A percentile compares a stretch with the other conserved stretches of the same genome.
These are phyloP conservation scores for Poecilia velifera DNA, from an alignment of 2,797 vertebrate species.

Conservation along the genomic window DNA sequence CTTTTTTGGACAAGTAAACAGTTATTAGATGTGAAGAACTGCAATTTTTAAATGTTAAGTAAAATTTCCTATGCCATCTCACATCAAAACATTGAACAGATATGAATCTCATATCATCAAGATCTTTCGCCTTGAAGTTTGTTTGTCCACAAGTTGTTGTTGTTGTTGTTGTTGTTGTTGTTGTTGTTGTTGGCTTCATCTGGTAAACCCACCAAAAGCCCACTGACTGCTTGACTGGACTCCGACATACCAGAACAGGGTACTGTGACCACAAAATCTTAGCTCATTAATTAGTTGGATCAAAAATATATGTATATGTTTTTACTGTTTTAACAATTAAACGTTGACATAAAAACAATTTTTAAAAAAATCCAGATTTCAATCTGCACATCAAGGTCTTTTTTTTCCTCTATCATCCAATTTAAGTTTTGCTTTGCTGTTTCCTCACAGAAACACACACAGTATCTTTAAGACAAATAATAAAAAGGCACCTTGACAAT, in stretches of 20 bases:
- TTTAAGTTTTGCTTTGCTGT: conserved; percentile 3
- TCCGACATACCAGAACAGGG: not conserved
- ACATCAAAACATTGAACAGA: not conserved
- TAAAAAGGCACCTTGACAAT: conserved; percentile 12
- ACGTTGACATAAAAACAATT: not conserved
- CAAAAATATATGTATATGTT: not conserved
- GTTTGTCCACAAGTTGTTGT: no score
- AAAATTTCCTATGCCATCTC: not conserved
- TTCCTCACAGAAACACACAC: conserved; percentile 14
- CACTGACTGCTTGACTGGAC: not conserved
- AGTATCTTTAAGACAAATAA: conserved; percentile 2
- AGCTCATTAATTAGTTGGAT: not conserved
- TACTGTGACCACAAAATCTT: not conserved
- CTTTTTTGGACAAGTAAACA: not conserved
- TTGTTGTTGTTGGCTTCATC: not conserved
- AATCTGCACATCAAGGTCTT: conserved; percentile 2
- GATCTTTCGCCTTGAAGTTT: not conserved
- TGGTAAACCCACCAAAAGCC: not conserved
- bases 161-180: no score
- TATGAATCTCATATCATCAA: not conserved
- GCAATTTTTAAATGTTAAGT: not conserved
- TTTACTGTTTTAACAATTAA: not conserved
- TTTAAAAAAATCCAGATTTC: not conserved
- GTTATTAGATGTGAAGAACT: not conserved
- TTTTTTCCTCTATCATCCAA: conserved; percentile 1